These are phyloP conservation scores for Drosophila prolongata DNA, from an alignment of 2,888 invertebrate species.

Conservation along the genomic window DNA sequence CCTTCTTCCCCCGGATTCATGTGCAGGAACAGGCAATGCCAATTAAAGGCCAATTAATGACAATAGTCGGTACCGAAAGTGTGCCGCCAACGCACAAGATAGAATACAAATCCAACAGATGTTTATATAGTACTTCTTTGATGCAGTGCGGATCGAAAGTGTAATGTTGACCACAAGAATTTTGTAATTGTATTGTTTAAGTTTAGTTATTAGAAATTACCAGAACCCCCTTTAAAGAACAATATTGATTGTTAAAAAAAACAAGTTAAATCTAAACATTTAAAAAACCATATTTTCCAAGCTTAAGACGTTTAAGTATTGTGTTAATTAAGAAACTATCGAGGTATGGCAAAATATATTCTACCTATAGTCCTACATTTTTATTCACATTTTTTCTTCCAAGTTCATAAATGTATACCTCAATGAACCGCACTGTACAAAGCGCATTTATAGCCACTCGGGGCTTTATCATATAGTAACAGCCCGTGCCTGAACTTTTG, in stretches of 20 bases:
- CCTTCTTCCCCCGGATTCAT: slow-evolving; percentile 23
- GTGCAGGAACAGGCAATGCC: slow-evolving; percentile 29
- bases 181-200: too few species aligned
- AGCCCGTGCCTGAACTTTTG: slow-evolving; percentile 53
- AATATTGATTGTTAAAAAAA: too few species aligned
- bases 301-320: too few species aligned
- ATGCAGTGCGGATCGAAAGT: slow-evolving; percentile 3
- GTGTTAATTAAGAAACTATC: too few species aligned
- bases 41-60: slow-evolving; percentile 57
- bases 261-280: too few species aligned
- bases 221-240: too few species aligned
- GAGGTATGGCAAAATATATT: too few species aligned
- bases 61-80: slow-evolving; percentile 55
- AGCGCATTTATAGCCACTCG: slow-evolving; percentile 10
- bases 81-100: slow-evolving; percentile 65
- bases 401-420: background rate
- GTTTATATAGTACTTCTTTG: background rate
- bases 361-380: too few species aligned
- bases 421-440: background rate
- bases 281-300: too few species aligned
- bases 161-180: too few species aligned
- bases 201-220: too few species aligned
- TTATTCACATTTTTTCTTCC: too few species aligned
- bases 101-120: slow-evolving; percentile 11
- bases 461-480: slow-evolving; percentile 32